phyloP scores from a whole-genome alignment of 2,797 vertebrate genomes.

The Aldrovandia affinis region DNA sequence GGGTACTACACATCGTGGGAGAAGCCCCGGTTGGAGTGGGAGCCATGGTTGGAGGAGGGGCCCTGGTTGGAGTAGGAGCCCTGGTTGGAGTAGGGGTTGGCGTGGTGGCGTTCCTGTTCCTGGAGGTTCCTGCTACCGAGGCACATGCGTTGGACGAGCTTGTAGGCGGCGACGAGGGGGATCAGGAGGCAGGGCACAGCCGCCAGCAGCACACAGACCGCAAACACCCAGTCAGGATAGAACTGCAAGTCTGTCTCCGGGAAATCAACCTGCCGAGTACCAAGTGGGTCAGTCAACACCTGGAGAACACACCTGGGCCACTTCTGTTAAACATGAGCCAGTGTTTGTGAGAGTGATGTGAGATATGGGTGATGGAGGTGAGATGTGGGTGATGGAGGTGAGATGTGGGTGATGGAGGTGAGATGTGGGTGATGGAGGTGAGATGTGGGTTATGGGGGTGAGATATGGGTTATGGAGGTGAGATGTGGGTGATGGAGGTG shows the following conservation, averaged over 20 bases:
- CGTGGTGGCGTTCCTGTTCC: too few relatives aligned
- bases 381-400: not conserved
- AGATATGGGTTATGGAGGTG: not conserved
- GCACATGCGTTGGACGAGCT: conserved; percentile 47
- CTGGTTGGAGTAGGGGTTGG: not conserved
- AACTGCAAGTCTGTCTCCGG: conserved; percentile 70
- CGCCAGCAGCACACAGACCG: conserved; percentile 73
- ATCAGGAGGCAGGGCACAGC: conserved; percentile 72
- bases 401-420: not conserved
- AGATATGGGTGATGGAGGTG: not conserved
- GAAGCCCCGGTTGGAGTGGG: conserved; percentile 34
- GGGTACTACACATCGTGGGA: too few relatives aligned
- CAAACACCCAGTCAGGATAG: conserved; percentile 82
- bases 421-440: not conserved
- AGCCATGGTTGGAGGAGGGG: too few relatives aligned
- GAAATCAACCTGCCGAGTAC: conserved; percentile 74
- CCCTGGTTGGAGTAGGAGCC: conserved; percentile 37
- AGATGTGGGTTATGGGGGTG: not conserved
- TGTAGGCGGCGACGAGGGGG: conserved; percentile 73
- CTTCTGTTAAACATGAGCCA: conserved; percentile 56
- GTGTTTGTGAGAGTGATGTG: conserved; percentile 63
- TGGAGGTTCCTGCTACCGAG: not conserved
- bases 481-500: not conserved
- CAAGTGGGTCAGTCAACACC: not conserved
- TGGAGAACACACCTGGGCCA: not conserved